A percentile compares a stretch with the other conserved stretches of the same genome.
Conservation (phyloP, 2,797 vertebrate genomes). For the Apodemus agrarius region DNA sequence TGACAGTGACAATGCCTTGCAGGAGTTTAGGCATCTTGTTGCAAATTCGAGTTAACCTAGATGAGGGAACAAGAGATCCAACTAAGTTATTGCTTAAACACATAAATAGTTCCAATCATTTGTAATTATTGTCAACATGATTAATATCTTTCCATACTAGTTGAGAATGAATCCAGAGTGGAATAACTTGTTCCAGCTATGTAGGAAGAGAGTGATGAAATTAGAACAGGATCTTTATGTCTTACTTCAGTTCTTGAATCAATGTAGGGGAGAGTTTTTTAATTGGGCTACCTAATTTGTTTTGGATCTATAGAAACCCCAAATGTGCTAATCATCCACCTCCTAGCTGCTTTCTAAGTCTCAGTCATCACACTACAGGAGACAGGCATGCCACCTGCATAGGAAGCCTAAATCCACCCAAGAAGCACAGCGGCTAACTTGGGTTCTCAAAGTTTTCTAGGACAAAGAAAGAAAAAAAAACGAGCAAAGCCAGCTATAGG, state of each 20-base stretch:
- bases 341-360: not conserved
- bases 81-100: conserved; percentile 12
- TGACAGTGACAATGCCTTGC: conserved; percentile 81
- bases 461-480: not conserved
- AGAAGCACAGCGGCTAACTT: not conserved
- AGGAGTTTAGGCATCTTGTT: conserved; percentile 76
- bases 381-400: not conserved
- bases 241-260: conserved; percentile 30
- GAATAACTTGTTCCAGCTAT: conserved; percentile 59
- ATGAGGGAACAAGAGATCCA: not conserved
- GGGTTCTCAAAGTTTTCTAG: conserved; percentile 24
- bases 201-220: conserved; percentile 65
- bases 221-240: not conserved
- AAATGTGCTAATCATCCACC: not conserved
- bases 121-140: conserved; percentile 43
- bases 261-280: not conserved
- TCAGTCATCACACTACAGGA: not conserved
- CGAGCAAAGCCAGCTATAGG: not conserved
- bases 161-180: conserved; percentile 50
- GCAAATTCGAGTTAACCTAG: conserved; percentile 68
- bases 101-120: conserved; percentile 34
- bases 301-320: conserved; percentile 1
- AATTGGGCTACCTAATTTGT: not conserved
- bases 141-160: conserved; percentile 54
- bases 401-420: not conserved